Conservation (phyloP, 2,797 vertebrate genomes). For the Falco berigora region DNA sequence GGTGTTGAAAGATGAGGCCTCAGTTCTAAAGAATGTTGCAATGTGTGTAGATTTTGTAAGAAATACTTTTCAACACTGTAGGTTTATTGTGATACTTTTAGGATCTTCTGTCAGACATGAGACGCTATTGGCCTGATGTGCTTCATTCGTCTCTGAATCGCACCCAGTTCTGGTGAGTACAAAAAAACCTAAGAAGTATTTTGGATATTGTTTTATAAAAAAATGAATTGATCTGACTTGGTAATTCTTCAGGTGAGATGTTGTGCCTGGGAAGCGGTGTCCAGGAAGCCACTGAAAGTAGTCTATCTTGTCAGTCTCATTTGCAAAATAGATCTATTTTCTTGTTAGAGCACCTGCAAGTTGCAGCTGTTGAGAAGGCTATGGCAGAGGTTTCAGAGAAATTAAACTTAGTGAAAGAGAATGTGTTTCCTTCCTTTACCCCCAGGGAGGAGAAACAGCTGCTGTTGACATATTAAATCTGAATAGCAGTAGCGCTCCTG, state of each 20-base stretch:
- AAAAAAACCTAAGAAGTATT: not conserved
- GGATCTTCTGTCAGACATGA: conserved; percentile 63
- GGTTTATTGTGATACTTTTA: not conserved
- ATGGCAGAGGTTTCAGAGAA: not conserved
- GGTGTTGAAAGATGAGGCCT: not conserved
- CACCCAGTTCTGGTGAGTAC: conserved; percentile 64
- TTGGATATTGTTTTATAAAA: not conserved
- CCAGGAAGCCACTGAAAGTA: not conserved
- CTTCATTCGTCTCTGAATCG: conserved; percentile 58
- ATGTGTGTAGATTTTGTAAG: not conserved
- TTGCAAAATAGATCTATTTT: not conserved
- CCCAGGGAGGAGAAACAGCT: not conserved
- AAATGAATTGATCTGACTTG: not conserved
- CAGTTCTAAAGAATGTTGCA: not conserved
- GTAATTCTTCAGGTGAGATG: not conserved
- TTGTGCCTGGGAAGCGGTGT: not conserved
- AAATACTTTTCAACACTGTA: not conserved
- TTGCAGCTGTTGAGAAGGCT: not conserved
- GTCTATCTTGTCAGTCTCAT: not conserved
- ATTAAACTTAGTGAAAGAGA: not conserved
- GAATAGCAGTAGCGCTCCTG: not conserved
- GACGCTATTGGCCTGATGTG: conserved; percentile 62
- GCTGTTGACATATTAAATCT: not conserved
- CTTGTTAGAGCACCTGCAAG: not conserved
- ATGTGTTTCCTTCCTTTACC: not conserved